Evolutionary conservation across 2,888 invertebrate species (phyloP).

Genomic region (Platycheirus albimanus): DNA sequence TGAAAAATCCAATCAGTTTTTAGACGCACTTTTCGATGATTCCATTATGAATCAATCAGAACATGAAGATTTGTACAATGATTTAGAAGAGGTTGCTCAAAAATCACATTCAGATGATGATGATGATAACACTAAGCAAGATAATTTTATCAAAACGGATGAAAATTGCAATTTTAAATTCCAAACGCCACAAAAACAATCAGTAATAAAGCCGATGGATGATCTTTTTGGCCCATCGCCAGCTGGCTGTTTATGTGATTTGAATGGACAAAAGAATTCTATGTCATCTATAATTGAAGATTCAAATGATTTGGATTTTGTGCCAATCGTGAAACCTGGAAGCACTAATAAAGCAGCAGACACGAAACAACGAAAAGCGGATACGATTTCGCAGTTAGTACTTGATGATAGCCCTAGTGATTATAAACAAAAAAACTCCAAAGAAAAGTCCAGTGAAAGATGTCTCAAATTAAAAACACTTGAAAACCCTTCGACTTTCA

Average conservation of each 20-base stretch:
- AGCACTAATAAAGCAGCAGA: neutral
- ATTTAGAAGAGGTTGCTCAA: neutral
- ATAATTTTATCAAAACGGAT: constrained; percentile 1
- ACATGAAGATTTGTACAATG: constrained; percentile 6
- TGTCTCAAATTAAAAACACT: neutral
- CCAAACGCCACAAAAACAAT: constrained; percentile 15
- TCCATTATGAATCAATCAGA: constrained; percentile 8
- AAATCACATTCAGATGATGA: neutral
- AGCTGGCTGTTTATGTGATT: neutral
- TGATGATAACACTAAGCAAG: neutral
- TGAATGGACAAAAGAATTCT: neutral
- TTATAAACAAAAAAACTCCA: neutral
- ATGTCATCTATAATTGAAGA: constrained; percentile 1
- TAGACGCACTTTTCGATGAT: constrained; percentile 61
- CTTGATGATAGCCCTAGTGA: neutral
- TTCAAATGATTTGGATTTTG: constrained; percentile 16
- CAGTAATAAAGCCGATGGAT: neutral
- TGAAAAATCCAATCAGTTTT: constrained; percentile 44
- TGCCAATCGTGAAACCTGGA: neutral
- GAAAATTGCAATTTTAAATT: constrained; percentile 29
- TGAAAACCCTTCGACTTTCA: neutral
- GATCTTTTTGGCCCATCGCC: constrained; percentile 45
- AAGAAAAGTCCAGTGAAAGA: neutral
- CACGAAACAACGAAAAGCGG: neutral
- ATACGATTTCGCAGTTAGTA: neutral